Evolutionary conservation across 2,888 invertebrate species (phyloP).

Genomic region (Ceraclea dissimilis): DNA sequence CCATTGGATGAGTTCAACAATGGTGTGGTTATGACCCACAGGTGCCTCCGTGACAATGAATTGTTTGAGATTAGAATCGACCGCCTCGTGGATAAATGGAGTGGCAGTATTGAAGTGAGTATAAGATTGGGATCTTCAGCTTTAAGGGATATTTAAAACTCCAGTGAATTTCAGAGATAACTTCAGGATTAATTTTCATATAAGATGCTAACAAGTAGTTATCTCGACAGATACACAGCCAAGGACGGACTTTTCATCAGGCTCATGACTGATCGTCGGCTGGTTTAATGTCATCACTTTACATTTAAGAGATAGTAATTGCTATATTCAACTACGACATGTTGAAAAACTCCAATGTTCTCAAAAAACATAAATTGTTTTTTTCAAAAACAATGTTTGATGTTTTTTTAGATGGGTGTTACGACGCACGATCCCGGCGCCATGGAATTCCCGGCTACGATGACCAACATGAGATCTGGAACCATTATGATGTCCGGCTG

Average conservation of each 20-base stretch:
- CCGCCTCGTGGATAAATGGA: slow-evolving; percentile 90
- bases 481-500: slow-evolving; percentile 97
- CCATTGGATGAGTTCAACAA: slow-evolving; percentile 94
- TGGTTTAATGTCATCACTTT: too few species aligned
- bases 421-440: slow-evolving; percentile 88
- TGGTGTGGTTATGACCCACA: slow-evolving; percentile 91
- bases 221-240: too few species aligned
- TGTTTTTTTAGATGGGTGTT: slow-evolving; percentile 65
- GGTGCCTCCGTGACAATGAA: slow-evolving; percentile 80
- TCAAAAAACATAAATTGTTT: too few species aligned
- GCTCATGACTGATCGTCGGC: too few species aligned
- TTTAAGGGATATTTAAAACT: background rate
- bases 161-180: too few species aligned
- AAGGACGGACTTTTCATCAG: too few species aligned
- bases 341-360: too few species aligned
- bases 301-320: too few species aligned
- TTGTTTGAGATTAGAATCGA: slow-evolving; percentile 93
- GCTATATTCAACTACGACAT: too few species aligned
- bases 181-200: too few species aligned
- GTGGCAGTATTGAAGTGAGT: slow-evolving; percentile 75
- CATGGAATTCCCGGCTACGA: slow-evolving; percentile 89
- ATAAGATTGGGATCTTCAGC: background rate
- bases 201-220: too few species aligned
- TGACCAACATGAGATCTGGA: slow-evolving; percentile 92
- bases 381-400: background rate